Percentiles rank a stretch among this genome's conserved stretches.
phyloP scores from a whole-genome alignment of 1,140 invertebrate genomes.

The Brachionus rotundiformis region DNA sequence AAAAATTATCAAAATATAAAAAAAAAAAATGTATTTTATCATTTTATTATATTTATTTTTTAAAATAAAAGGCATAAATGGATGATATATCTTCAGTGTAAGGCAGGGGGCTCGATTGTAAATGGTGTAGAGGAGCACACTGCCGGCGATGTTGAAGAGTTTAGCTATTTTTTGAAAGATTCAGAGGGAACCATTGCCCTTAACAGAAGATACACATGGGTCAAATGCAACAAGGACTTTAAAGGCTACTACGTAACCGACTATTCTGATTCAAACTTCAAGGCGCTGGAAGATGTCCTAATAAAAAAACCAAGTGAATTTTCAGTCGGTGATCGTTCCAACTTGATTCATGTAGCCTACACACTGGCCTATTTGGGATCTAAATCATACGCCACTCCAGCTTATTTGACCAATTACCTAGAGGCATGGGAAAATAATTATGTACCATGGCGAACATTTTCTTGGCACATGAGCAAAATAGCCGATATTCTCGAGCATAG shows the following conservation, averaged over 20 bases:
- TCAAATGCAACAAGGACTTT: conserved; percentile 49
- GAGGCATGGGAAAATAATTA: background rate
- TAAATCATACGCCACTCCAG: conserved; percentile 10
- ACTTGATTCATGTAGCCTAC: conserved; percentile 42
- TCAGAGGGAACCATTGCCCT: background rate
- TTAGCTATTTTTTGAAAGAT: conserved; percentile 12
- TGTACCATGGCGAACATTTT: conserved; percentile 50
- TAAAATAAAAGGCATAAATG: conserved; percentile 17
- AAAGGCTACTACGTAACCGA: conserved; percentile 44
- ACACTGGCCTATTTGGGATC: conserved; percentile 17
- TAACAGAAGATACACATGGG: conserved; percentile 7
- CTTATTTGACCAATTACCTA: conserved; percentile 16
- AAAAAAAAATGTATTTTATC: too few relatives aligned
- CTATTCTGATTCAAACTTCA: conserved; percentile 14
- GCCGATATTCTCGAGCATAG: conserved; percentile 35
- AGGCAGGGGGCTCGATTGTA: conserved; percentile 24
- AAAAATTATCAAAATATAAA: background rate
- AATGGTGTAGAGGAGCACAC: background rate
- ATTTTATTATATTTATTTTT: background rate
- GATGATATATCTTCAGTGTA: conserved; percentile 44
- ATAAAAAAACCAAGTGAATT: background rate
- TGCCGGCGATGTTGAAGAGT: background rate
- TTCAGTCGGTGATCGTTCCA: conserved; percentile 38
- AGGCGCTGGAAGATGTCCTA: conserved; percentile 27
- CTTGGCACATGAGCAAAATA: conserved; percentile 47